A percentile compares a stretch with the other conserved stretches of the same genome.
Evolutionary conservation across 2,797 vertebrate genomes (phyloP).

Genomic region (Scarus forsteni): DNA sequence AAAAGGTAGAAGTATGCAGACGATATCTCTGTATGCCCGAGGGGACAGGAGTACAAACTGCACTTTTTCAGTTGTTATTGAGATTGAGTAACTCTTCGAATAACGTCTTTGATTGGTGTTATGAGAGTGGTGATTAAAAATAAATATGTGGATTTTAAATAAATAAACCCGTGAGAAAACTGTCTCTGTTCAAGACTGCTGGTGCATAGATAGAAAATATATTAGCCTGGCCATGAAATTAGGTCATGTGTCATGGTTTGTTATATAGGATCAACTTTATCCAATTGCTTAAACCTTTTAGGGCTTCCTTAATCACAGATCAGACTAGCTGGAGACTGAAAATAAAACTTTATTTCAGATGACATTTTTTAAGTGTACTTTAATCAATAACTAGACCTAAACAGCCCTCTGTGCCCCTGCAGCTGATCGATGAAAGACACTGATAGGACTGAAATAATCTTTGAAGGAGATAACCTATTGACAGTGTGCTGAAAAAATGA

Average conservation of each 20-base stretch:
- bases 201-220: not conserved
- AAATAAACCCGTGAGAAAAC: not conserved
- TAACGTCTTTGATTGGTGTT: not conserved
- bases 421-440: constrained; percentile 13
- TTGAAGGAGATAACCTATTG: not conserved
- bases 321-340: not conserved
- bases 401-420: not conserved
- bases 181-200: not conserved
- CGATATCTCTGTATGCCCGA: constrained; percentile 23
- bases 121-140: not conserved
- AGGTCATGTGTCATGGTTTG: constrained; percentile 7
- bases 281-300: not conserved
- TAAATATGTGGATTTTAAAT: not conserved
- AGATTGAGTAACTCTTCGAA: not conserved
- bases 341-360: not conserved
- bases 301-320: constrained; percentile 3
- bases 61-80: constrained; percentile 2
- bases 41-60: constrained; percentile 19
- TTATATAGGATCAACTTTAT: not conserved
- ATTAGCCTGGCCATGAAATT: not conserved
- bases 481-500: not conserved
- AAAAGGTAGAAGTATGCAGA: constrained; percentile 9
- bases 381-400: not conserved
- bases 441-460: not conserved
- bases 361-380: not conserved